A percentile compares a stretch with the other conserved stretches of the same genome.
Evolutionary conservation across 2,113 vertebrate species (phyloP).

Genomic region (Malurus elegans): DNA sequence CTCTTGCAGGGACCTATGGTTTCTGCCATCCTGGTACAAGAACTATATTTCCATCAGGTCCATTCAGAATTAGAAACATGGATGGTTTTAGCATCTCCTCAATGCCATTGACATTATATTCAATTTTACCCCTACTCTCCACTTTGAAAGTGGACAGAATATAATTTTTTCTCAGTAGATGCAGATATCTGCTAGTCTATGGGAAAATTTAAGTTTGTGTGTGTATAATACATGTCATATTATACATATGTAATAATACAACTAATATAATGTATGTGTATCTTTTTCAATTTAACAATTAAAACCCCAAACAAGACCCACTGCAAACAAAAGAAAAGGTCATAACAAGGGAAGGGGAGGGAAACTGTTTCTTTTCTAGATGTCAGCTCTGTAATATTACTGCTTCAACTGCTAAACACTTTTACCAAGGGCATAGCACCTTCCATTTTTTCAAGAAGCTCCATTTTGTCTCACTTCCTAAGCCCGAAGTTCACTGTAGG

Average conservation of each 20-base stretch:
- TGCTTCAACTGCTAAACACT: background rate
- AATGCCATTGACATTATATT: background rate
- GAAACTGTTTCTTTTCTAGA: background rate
- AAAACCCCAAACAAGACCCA: accelerated
- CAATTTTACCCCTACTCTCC: background rate
- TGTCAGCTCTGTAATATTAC: background rate
- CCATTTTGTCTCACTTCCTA: background rate
- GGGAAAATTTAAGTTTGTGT: background rate
- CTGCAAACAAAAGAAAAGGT: background rate
- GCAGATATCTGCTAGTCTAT: background rate
- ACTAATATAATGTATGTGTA: background rate
- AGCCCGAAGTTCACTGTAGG: background rate
- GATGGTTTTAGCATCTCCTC: background rate
- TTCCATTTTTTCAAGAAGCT: background rate
- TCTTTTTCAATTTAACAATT: background rate
- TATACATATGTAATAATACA: background rate
- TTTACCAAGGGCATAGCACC: background rate
- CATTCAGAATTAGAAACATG: background rate
- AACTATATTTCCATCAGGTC: background rate
- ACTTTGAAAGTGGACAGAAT: background rate
- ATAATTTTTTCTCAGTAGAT: background rate
- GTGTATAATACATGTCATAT: background rate
- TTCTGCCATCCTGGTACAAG: background rate
- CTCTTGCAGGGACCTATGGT: background rate
- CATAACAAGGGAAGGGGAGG: background rate